These are phyloP conservation scores for Nymphalis urticae DNA, from an alignment of 2,888 invertebrate genomes.

Conservation along the genomic window DNA sequence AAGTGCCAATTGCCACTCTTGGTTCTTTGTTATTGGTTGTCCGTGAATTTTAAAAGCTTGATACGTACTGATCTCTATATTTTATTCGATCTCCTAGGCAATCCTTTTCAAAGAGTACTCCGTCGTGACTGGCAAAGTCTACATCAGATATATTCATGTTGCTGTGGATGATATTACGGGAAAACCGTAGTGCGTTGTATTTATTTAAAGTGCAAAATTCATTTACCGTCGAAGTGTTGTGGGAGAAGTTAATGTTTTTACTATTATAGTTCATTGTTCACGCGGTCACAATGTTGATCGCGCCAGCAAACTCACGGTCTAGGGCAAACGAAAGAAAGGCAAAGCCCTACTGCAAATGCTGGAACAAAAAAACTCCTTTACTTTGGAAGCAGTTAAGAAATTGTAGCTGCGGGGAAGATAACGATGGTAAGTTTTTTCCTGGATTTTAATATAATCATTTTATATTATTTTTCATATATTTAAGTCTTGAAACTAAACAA, in stretches of 20 bases:
- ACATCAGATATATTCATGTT: conserved; percentile 19
- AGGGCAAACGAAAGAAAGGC: conserved; percentile 43
- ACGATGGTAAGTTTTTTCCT: conserved; percentile 55
- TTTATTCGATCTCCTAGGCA: no score
- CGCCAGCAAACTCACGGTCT: conserved; percentile 29
- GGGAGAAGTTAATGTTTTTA: conserved; percentile 20
- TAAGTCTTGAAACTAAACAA: neutral
- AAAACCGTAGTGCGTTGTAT: conserved; percentile 24
- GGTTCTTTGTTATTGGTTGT: conserved; percentile 4
- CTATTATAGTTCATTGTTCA: conserved; percentile 27
- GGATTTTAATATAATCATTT: neutral
- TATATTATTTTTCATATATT: neutral
- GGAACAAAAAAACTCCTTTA: conserved; percentile 53
- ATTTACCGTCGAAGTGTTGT: conserved; percentile 13
- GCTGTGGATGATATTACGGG: conserved; percentile 25
- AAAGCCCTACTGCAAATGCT: conserved; percentile 67
- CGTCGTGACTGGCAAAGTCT: conserved; percentile 1
- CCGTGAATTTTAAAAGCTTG: neutral
- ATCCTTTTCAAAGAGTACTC: neutral
- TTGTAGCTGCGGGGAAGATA: conserved; percentile 81
- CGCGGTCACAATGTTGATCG: conserved; percentile 37
- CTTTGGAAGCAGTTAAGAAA: conserved; percentile 54
- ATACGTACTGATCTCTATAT: no score
- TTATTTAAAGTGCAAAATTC: conserved; percentile 13
- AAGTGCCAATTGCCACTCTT: conserved; percentile 8